phyloP scores from a whole-genome alignment of 2,888 invertebrate genomes.

The Rugalucina vietnamica region DNA sequence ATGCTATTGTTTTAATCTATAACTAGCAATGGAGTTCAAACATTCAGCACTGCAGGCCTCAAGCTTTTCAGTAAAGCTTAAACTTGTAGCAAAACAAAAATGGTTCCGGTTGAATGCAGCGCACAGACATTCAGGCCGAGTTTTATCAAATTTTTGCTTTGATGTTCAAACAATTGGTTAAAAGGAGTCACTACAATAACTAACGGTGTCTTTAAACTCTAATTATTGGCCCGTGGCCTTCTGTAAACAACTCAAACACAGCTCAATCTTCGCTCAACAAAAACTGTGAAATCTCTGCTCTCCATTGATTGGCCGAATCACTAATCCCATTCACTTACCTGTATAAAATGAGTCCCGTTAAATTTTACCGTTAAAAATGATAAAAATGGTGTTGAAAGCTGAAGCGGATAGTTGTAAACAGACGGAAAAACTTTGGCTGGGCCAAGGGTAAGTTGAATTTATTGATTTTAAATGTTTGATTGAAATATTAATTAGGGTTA shows the following conservation, averaged over 20 bases:
- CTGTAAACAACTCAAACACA: background rate
- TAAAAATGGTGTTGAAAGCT: constrained; percentile 60
- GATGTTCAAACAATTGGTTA: background rate
- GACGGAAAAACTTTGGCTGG: constrained; percentile 54
- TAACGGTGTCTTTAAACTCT: background rate
- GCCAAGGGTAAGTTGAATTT: constrained; percentile 55
- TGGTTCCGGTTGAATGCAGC: background rate
- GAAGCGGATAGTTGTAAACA: constrained; percentile 57
- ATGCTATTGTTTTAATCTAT: too few relatives aligned
- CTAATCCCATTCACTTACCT: constrained; percentile 53
- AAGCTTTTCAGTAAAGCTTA: too few relatives aligned
- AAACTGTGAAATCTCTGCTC: constrained; percentile 51
- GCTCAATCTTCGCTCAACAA: background rate
- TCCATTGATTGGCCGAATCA: constrained; percentile 45
- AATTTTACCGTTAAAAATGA: background rate
- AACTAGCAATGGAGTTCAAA: too few relatives aligned
- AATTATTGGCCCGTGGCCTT: background rate
- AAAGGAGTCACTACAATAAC: background rate
- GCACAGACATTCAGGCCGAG: background rate
- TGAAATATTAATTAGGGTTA: constrained; percentile 14
- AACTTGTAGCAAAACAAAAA: background rate
- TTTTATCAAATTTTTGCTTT: background rate
- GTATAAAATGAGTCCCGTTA: constrained; percentile 45
- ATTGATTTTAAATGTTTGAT: background rate
- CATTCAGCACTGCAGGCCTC: too few relatives aligned